Base-by-base conservation (phyloP, 2,888 invertebrate species). In the Netelia melanura region DNA sequence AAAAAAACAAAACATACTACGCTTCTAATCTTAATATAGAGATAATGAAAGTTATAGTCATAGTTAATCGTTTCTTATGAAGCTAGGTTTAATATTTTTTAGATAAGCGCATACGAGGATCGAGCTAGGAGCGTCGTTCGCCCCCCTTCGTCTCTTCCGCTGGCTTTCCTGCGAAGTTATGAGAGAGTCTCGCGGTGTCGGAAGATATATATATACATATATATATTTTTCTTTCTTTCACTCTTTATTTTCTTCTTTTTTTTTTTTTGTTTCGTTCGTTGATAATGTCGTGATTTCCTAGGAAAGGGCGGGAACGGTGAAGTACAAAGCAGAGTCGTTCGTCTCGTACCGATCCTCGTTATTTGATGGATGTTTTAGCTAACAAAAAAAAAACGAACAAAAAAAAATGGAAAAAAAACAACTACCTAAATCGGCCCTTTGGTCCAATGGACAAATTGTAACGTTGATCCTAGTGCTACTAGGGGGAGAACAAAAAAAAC, bases 1-100 rank as follows among this genome's bases (percentile, higher is more conserved):
- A 86, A 87, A 82, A 80, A 86, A 87, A 81, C 87, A 86, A 88
- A 90, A 91, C 89, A 89, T 90, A 91, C 89, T 92, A 92, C 92
- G 92, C 92, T 92, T 92, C 89, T 92, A 92, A 91, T 92, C 88
- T 92, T 92, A 92, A 92, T 89, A 86, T 92, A 92, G 90, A 90
- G 87, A 91, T 90, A 91, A 91, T 89, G 88, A 92, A 91, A 90
- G 90, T 88, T 84, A 89, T 91, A 92, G 91, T 89, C 90, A 89
- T 91, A 92, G 90, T 90, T 89, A 79, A 89, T 88, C 88, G 89
- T 92, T 92, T 92, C 91, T 90, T 87, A 90, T 86, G 85, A 84
- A 85, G 86, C 88, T 92, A 92, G 91, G 88, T 88, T 89, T 88
- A 89, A 90, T 91, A 90, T 91, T 89, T 90, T 92, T 87, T 92